Conservation (phyloP, 2,797 vertebrate species). For the Borostomias antarcticus region DNA sequence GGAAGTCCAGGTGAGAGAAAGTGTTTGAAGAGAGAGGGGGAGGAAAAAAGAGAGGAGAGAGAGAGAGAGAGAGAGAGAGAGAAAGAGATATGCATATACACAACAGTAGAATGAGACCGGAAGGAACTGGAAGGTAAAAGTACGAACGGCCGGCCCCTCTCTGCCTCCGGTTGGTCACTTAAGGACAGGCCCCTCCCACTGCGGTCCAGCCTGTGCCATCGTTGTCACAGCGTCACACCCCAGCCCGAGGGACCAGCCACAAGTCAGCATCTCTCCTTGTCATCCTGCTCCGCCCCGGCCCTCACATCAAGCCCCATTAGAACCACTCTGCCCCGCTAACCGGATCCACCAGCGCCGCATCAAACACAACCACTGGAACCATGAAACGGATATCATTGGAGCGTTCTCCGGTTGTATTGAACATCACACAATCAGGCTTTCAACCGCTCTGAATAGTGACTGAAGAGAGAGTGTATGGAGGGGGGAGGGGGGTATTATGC, state of each 20-base stretch:
- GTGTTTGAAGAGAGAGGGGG: no score
- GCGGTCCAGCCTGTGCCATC: no score
- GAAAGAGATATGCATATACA: not conserved
- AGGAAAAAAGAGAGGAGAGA: no score
- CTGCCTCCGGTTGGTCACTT: no score
- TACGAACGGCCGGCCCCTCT: not conserved
- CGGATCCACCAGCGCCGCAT: not conserved
- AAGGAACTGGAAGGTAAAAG: not conserved
- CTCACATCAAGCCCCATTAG: not conserved
- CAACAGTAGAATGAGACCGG: not conserved
- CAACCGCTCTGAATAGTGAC: not conserved
- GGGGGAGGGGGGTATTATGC: no score
- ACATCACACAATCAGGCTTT: constrained; percentile 5
- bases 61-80: no score
- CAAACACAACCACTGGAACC: not conserved
- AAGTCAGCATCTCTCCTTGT: not conserved
- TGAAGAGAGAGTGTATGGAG: not conserved
- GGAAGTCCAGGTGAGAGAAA: no score
- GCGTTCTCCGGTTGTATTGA: not conserved
- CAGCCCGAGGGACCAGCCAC: not conserved
- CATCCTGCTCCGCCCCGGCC: not conserved
- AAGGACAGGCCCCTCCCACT: not conserved
- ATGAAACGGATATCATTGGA: not conserved
- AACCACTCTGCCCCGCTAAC: not conserved
- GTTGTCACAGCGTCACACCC: not conserved